Base-by-base conservation (phyloP, 2,113 vertebrate species). In the Siphamia tubifer region DNA sequence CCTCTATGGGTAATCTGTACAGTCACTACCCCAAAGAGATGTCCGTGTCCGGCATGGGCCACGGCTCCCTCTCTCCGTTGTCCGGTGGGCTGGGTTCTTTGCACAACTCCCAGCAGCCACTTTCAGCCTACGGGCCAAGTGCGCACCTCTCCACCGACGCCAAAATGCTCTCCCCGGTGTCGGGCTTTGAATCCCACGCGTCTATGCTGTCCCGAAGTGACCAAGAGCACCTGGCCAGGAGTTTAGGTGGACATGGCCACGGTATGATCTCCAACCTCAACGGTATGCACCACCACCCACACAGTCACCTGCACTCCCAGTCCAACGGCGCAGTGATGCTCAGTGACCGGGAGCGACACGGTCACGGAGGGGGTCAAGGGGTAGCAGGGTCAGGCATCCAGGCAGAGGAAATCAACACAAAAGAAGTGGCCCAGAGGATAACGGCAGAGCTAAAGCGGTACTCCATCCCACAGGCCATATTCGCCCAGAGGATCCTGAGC, bases 381-480 rank as follows among this genome's bases (percentile, higher is more conserved):
- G 94, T 90, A 2, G 87, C 92, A 1, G 91, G 91, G 17, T 91
- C 94, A 7, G 94, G 93, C 8, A 79, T 87, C 39, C 96, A 96
- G 77, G 95, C 94, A 16, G 96, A 98, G 85, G 96, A 98, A 73
- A 98, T 99, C 90, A 98, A 99, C 95, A 99, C 97, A 17, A 98
- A 97, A 74, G 97, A 99, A 79, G 97, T 99, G 90, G 97, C 97
- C 47, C 97, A 98, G 92, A 64, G 97, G 82, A 98, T 99, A 93
- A 99, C 96, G 2, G 96, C 97, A 12, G 97, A 98, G 91, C 90
- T 99, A 70, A 99, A 99, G 86, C 93, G 96, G 1, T 99, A 99
- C 93, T 98, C 96, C 88, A 98, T 99, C 88, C 97, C 97, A 4
- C 97, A 99, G 85, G 97, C 97, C 75, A 98, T 99, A 84, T 99